A percentile compares a stretch with the other conserved stretches of the same genome.
Conservation (phyloP, 2,797 vertebrate species). For the Syngnathus acus region DNA sequence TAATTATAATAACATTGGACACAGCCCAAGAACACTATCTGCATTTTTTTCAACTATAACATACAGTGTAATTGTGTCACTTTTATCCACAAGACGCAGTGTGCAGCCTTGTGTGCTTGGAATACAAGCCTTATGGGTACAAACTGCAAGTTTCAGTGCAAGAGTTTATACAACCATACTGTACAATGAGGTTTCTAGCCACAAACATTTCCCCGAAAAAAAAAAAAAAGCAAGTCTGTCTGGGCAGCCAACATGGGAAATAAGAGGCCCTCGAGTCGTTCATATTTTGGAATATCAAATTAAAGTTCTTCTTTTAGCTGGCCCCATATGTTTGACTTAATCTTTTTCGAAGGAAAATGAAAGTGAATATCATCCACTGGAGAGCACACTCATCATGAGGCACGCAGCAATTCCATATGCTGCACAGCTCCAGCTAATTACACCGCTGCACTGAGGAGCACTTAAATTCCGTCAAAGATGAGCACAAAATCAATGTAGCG, state of each 20-base stretch:
- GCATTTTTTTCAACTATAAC: not conserved
- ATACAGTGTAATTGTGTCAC: constrained; percentile 13
- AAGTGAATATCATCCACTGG: constrained; percentile 25
- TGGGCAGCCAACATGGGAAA: constrained; percentile 3
- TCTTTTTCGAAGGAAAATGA: constrained; percentile 25
- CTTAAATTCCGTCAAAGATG: constrained; percentile 11
- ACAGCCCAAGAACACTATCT: constrained; percentile 1
- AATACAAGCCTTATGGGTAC: not conserved
- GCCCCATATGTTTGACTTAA: constrained; percentile 37
- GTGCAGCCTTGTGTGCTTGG: not conserved
- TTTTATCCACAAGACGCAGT: not conserved
- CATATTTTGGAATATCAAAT: constrained; percentile 34
- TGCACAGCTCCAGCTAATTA: constrained; percentile 28
- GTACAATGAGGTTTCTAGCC: not conserved
- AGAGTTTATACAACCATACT: too few species aligned
- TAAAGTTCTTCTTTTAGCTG: constrained; percentile 33
- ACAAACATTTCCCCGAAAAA: not conserved
- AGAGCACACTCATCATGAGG: constrained; percentile 24
- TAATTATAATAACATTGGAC: constrained; percentile 23
- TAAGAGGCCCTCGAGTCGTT: constrained; percentile 21
- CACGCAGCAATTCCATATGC: constrained; percentile 27
- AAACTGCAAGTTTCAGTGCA: too few species aligned
- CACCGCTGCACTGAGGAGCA: constrained; percentile 3
- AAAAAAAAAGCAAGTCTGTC: not conserved
- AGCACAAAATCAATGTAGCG: constrained; percentile 12